These are phyloP conservation scores for Periphyllus acericola DNA, from an alignment of 2,888 invertebrate species.

Conservation along the genomic window DNA sequence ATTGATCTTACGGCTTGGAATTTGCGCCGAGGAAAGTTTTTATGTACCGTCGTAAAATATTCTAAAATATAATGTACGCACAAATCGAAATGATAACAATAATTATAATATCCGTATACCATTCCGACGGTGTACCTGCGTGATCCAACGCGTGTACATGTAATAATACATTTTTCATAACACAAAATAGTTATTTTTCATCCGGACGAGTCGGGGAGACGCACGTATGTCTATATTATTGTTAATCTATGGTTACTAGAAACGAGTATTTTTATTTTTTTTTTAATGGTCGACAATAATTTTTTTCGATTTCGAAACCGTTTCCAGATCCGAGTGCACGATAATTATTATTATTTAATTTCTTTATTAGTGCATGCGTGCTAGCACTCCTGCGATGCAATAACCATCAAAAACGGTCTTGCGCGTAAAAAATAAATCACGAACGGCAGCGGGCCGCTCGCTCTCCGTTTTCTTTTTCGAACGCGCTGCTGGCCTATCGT, in stretches of 20 bases:
- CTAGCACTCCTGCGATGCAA: not conserved
- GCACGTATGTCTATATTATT: not conserved
- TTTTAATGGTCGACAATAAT: not conserved
- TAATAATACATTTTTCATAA: slow-evolving; percentile 10
- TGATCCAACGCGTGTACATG: not conserved
- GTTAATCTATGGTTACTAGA: not conserved
- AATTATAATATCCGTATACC: not conserved
- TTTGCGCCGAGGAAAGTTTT: too few relatives aligned
- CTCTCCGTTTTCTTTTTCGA: not conserved
- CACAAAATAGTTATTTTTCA: not conserved
- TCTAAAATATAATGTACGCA: too few relatives aligned
- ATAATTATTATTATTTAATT: not conserved
- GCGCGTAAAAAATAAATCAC: not conserved
- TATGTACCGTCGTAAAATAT: too few relatives aligned
- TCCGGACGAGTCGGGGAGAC: not conserved
- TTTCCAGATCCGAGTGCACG: not conserved
- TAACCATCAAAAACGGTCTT: not conserved
- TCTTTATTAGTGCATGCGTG: not conserved
- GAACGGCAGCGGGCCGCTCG: not conserved
- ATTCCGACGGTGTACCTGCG: not conserved
- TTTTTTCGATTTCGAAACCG: not conserved
- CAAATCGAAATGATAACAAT: too few relatives aligned
- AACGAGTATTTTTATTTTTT: not conserved
- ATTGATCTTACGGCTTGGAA: too few relatives aligned
- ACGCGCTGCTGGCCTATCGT: not conserved